Conservation (phyloP, 2,113 vertebrate genomes). For the Zosterops borbonicus region DNA sequence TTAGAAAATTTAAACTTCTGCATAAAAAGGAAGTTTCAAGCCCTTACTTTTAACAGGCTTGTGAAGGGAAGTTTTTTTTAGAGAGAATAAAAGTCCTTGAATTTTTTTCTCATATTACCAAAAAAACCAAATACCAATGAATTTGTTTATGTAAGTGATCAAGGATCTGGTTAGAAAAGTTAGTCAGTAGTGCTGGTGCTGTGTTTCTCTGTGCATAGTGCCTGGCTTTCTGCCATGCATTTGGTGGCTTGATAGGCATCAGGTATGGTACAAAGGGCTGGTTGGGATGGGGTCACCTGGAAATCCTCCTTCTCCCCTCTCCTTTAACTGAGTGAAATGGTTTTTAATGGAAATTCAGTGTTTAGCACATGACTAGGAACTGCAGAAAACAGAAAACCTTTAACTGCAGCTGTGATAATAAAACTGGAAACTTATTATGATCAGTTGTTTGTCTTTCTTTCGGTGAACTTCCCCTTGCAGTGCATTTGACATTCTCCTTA, state of each 20-base stretch:
- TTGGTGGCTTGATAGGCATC: not conserved
- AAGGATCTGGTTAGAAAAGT: not conserved
- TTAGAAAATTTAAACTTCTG: not conserved
- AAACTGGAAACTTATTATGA: not conserved
- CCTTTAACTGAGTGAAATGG: not conserved
- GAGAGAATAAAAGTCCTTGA: not conserved
- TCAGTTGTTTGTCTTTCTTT: conserved; percentile 11
- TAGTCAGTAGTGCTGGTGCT: not conserved
- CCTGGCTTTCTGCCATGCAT: not conserved
- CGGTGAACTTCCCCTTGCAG: not conserved
- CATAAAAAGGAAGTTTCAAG: not conserved
- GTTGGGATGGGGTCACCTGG: not conserved
- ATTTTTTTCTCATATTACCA: not conserved
- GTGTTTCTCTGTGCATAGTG: not conserved
- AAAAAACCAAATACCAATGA: not conserved
- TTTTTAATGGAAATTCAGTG: not conserved
- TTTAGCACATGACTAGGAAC: not conserved
- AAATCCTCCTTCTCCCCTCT: not conserved
- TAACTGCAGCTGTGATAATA: conserved; percentile 40
- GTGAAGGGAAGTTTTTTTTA: not conserved
- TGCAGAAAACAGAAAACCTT: not conserved
- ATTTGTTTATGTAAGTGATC: not conserved
- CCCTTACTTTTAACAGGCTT: not conserved
- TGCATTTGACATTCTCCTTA: not conserved
- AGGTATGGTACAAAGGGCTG: not conserved